These are phyloP conservation scores for Itoplectis maculator DNA, from an alignment of 2,888 invertebrate genomes.

Conservation along the genomic window DNA sequence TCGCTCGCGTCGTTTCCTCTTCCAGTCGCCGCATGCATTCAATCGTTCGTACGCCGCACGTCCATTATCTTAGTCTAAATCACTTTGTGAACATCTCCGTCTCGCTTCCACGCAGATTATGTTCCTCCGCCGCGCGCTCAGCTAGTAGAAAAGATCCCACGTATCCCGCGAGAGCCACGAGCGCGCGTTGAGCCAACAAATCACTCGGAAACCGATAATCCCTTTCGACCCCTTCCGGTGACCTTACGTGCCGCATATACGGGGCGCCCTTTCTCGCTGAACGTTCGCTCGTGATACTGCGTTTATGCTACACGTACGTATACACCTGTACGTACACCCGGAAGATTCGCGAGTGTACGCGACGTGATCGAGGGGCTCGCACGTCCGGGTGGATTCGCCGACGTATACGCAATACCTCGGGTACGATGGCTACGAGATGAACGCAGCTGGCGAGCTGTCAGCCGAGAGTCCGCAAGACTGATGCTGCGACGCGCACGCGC, in stretches of 20 bases:
- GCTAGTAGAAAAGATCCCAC: conserved; percentile 57
- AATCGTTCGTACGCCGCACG: conserved; percentile 50
- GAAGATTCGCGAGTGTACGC: conserved; percentile 59
- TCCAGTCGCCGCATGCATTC: conserved; percentile 27
- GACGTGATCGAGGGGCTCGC: conserved; percentile 62
- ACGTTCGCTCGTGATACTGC: conserved; percentile 39
- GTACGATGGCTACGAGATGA: conserved; percentile 35
- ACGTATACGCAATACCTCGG: conserved; percentile 21
- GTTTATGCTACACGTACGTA: conserved; percentile 59
- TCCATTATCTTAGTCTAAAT: conserved; percentile 65
- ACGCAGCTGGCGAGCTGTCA: conserved; percentile 37
- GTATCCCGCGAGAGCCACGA: conserved; percentile 48
- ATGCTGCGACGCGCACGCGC: conserved; percentile 22
- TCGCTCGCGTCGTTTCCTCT: conserved; percentile 8
- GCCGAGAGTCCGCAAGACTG: conserved; percentile 10
- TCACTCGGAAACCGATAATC: conserved; percentile 78
- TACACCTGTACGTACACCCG: conserved; percentile 47
- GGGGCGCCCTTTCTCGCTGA: conserved; percentile 40
- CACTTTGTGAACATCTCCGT: conserved; percentile 56
- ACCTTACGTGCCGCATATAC: conserved; percentile 60
- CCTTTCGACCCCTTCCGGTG: conserved; percentile 75
- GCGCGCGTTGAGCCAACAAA: conserved; percentile 74
- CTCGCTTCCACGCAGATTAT: conserved; percentile 28
- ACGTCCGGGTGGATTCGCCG: conserved; percentile 52
- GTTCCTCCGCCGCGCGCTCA: conserved; percentile 36